phyloP scores from a whole-genome alignment of 1,140 invertebrate species.

The Trialeurodes vaporariorum region DNA sequence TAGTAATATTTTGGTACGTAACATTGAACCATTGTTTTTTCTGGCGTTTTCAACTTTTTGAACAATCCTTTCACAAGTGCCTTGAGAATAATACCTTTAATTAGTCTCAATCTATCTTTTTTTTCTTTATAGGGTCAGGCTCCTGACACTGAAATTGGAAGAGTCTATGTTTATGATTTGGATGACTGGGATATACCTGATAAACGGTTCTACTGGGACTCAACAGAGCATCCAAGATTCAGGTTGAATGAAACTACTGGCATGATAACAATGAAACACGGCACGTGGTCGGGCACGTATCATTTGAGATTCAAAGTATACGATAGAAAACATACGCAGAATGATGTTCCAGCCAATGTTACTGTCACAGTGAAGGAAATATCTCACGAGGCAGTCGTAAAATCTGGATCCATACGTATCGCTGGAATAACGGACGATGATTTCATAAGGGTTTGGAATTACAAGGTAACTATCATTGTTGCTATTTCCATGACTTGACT shows the following conservation, averaged over 20 bases:
- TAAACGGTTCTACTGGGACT: conserved; percentile 92
- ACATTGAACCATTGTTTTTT: too few relatives aligned
- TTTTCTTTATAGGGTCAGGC: conserved; percentile 58
- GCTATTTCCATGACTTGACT: too few relatives aligned
- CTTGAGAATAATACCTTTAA: too few relatives aligned
- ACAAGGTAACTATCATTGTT: conserved; percentile 44
- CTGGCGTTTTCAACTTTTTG: too few relatives aligned
- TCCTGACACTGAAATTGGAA: conserved; percentile 83
- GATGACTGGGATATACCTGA: conserved; percentile 97
- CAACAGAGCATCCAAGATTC: conserved; percentile 67
- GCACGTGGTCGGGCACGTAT: conserved; percentile 73
- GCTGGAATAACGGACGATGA: conserved; percentile 92
- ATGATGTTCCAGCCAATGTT: conserved; percentile 82
- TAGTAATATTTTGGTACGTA: too few relatives aligned
- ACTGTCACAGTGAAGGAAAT: conserved; percentile 87
- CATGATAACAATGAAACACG: conserved; percentile 88
- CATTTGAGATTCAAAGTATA: conserved; percentile 84
- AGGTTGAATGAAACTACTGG: conserved; percentile 81
- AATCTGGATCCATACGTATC: conserved; percentile 87
- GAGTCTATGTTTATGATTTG: conserved; percentile 90
- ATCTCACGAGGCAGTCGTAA: conserved; percentile 86
- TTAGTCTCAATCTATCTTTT: too few relatives aligned
- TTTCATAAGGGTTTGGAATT: conserved; percentile 89
- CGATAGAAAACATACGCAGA: conserved; percentile 85
- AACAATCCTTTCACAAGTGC: too few relatives aligned